Conservation (phyloP, 2,113 vertebrate genomes). For the Rana temporaria region DNA sequence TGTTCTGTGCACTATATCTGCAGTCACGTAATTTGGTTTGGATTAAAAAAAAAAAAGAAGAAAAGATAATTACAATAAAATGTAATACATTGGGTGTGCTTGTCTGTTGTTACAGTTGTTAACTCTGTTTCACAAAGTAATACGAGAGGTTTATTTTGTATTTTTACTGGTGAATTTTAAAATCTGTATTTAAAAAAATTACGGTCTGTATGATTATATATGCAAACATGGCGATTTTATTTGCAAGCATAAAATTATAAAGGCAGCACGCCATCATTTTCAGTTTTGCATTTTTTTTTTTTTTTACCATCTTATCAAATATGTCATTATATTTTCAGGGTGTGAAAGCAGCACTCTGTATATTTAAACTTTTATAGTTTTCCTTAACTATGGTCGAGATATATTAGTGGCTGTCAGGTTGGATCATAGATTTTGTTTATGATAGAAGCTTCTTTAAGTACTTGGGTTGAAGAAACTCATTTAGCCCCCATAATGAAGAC, state of each 20-base stretch:
- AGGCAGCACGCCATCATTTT: neutral
- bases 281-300: conserved; percentile 56
- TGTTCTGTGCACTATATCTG: neutral
- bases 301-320: conserved; percentile 55
- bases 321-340: conserved; percentile 68
- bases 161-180: neutral
- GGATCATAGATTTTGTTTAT: conserved; percentile 84
- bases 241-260: conserved; percentile 10
- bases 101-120: neutral
- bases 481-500: conserved; percentile 79
- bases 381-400: conserved; percentile 77
- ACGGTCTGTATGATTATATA: neutral
- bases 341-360: conserved; percentile 68
- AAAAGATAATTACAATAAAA: too few species aligned
- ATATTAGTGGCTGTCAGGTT: conserved; percentile 78
- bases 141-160: neutral
- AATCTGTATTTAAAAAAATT: conserved; percentile 5
- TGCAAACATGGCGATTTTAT: conserved; percentile 25
- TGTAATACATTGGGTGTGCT: too few species aligned
- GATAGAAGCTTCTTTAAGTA: conserved; percentile 81
- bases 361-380: conserved; percentile 72
- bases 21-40: neutral
- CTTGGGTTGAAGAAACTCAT: conserved; percentile 81
- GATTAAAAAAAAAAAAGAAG: too few species aligned
- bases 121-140: neutral